Evolutionary conservation across 2,113 vertebrate genomes (phyloP).

Genomic region (Caranx ignobilis): DNA sequence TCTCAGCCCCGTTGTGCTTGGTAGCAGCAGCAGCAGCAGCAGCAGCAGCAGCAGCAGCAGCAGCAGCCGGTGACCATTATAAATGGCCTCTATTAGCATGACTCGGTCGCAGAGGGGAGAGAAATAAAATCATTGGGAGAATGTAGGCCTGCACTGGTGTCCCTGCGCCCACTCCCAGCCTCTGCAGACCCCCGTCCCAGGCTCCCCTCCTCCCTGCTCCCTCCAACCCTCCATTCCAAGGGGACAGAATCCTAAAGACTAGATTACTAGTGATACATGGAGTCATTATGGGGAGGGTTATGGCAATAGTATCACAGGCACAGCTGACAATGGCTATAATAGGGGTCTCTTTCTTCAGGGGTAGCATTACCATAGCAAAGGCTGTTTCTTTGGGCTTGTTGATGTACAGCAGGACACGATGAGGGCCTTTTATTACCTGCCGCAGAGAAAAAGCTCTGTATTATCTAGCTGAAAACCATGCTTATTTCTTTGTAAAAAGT

Average conservation of each 20-base stretch:
- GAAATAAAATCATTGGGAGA: constrained; percentile 84
- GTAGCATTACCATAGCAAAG: constrained; percentile 67
- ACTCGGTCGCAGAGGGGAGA: constrained; percentile 77
- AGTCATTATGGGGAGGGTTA: constrained; percentile 81
- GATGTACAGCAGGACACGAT: constrained; percentile 61
- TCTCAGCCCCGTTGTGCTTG: constrained; percentile 68
- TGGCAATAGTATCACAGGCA: constrained; percentile 77
- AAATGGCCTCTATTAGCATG: constrained; percentile 85
- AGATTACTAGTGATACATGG: constrained; percentile 84
- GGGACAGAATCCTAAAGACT: constrained; percentile 83
- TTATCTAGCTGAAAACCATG: constrained; percentile 52
- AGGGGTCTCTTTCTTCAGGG: constrained; percentile 73
- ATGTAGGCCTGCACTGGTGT: constrained; percentile 73
- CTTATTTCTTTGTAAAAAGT: constrained; percentile 59
- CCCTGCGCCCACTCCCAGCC: constrained; percentile 66
- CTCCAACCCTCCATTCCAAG: constrained; percentile 67
- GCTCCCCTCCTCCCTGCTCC: constrained; percentile 53
- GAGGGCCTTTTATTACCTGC: constrained; percentile 68
- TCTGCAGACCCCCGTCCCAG: constrained; percentile 66
- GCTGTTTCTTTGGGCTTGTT: constrained; percentile 65
- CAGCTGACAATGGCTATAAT: constrained; percentile 77
- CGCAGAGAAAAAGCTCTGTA: constrained; percentile 43
- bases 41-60: constrained; percentile 72
- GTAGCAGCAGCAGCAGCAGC: constrained; percentile 72
- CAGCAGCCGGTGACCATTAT: constrained; percentile 81